phyloP scores from a whole-genome alignment of 2,113 vertebrate genomes.

The Ceuthmochares aereus region DNA sequence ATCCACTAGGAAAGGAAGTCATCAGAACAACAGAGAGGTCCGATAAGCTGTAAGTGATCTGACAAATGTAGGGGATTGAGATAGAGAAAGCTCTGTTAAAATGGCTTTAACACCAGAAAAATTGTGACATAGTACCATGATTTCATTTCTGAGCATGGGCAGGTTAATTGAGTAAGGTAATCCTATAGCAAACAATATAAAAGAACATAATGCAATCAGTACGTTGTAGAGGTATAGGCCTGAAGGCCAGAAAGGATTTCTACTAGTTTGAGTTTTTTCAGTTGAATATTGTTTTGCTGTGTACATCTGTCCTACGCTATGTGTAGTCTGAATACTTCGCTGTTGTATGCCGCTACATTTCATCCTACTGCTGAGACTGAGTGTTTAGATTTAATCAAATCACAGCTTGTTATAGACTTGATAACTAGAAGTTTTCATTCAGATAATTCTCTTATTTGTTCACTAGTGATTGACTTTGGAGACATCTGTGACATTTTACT shows the following conservation, averaged over 20 bases:
- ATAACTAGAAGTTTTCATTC: not conserved
- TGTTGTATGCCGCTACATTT: not conserved
- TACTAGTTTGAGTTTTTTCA: not conserved
- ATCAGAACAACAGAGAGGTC: not conserved
- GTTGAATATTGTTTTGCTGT: not conserved
- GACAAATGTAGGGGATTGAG: not conserved
- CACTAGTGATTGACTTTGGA: not conserved
- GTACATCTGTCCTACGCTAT: not conserved
- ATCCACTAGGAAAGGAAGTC: not conserved
- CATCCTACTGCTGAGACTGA: not conserved
- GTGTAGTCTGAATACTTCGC: not conserved
- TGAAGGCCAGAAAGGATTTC: not conserved
- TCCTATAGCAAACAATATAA: not conserved
- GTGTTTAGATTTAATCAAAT: not conserved
- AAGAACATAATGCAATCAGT: not conserved
- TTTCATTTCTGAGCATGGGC: not conserved
- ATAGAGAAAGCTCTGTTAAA: not conserved
- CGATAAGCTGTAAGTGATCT: not conserved
- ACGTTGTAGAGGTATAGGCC: not conserved
- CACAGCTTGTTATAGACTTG: not conserved
- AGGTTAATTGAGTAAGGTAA: not conserved
- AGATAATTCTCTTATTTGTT: not conserved
- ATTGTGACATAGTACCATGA: not conserved
- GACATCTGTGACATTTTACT: not conserved
- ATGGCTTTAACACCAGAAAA: not conserved